A percentile compares a stretch with the other conserved stretches of the same genome.
Evolutionary conservation across 1,140 invertebrate genomes (phyloP).

Genomic region (Zaprionus taronus): DNA sequence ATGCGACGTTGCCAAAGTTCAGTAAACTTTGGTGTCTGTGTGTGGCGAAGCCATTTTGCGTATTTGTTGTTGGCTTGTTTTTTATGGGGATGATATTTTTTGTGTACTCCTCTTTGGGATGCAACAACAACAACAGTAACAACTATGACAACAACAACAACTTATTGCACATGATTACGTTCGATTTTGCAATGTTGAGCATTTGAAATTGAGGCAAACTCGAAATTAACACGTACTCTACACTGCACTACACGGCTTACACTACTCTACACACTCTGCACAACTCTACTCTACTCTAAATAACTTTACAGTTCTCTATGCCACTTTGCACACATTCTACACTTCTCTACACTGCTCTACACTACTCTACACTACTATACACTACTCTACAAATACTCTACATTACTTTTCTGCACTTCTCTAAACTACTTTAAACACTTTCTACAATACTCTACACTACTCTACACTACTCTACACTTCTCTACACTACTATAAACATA

Average conservation of each 20-base stretch:
- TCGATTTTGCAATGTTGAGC: slow-evolving; percentile 50
- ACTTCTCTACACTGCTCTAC: no score
- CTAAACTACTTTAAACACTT: no score
- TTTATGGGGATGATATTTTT: slow-evolving; percentile 49
- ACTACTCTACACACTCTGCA: no score
- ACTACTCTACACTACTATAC: no score
- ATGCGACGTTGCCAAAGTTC: slow-evolving; percentile 4
- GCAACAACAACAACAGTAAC: slow-evolving; percentile 42
- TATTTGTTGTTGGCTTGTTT: slow-evolving; percentile 18
- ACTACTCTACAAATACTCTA: no score
- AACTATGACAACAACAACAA: not conserved
- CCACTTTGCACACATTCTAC: no score
- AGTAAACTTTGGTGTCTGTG: not conserved
- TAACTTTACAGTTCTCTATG: no score
- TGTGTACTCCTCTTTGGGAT: slow-evolving; percentile 52
- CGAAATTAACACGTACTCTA: not conserved
- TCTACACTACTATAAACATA: no score
- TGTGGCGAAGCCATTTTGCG: not conserved
- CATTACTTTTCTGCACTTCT: no score
- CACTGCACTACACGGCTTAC: not conserved
- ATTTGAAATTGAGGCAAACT: slow-evolving; percentile 34
- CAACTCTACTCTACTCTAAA: no score
- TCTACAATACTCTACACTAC: no score
- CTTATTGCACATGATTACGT: slow-evolving; percentile 59
- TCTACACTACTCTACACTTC: not conserved